phyloP scores from a whole-genome alignment of 1,140 invertebrate species.

The Argopecten irradians region DNA sequence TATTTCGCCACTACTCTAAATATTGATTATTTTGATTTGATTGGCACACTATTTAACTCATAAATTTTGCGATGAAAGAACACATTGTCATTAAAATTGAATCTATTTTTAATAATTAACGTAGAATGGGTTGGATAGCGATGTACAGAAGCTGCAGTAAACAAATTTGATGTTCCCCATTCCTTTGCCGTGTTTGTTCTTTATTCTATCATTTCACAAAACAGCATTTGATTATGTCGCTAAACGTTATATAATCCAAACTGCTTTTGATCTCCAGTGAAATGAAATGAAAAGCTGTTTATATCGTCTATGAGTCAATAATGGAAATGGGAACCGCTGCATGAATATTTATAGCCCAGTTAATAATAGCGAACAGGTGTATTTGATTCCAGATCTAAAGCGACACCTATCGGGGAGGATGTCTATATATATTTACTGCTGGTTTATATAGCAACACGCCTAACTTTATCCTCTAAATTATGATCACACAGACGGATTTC shows the following conservation, averaged over 20 bases:
- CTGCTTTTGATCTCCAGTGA: neutral
- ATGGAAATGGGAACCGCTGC: neutral
- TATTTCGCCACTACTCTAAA: neutral
- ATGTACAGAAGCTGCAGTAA: neutral
- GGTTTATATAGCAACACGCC: neutral
- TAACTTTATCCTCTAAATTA: neutral
- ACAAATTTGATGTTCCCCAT: neutral
- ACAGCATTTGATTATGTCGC: neutral
- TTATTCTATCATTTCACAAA: neutral
- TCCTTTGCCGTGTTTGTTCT: neutral
- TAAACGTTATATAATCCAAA: neutral
- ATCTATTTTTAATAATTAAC: constrained; percentile 12
- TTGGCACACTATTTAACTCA: neutral
- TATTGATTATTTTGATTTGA: constrained; percentile 5
- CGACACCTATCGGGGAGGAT: neutral
- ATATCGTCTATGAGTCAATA: neutral
- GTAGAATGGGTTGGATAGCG: neutral
- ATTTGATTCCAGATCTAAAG: neutral
- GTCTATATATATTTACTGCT: neutral
- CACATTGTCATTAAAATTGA: neutral
- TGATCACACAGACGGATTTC: neutral
- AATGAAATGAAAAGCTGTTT: neutral
- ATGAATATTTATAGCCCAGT: neutral
- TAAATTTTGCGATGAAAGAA: neutral
- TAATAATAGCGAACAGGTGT: neutral